A percentile compares a stretch with the other conserved stretches of the same genome.
These are phyloP conservation scores for Nipponacmea schrenckii DNA, from an alignment of 2,888 invertebrate species.

Conservation along the genomic window DNA sequence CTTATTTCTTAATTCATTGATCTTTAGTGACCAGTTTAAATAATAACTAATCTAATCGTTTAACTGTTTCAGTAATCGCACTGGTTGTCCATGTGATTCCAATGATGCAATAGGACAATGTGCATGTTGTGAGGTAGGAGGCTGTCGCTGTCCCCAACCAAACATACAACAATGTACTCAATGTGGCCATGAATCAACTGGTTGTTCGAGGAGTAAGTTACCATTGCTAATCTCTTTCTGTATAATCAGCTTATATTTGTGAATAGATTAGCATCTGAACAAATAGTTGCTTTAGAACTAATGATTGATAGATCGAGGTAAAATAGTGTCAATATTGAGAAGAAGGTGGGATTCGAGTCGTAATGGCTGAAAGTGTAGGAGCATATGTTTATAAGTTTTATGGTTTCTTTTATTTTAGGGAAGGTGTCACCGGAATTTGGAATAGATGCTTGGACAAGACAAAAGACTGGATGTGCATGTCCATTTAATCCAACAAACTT, in stretches of 20 bases:
- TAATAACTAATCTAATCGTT: too few relatives aligned
- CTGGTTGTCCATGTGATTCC: conserved; percentile 34
- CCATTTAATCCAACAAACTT: conserved; percentile 23
- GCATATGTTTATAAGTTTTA: too few relatives aligned
- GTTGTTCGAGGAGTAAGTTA: conserved; percentile 23
- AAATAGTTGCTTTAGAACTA: too few relatives aligned
- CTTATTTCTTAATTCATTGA: too few relatives aligned
- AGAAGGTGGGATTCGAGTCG: too few relatives aligned
- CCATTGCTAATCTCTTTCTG: background rate
- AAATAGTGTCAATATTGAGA: too few relatives aligned
- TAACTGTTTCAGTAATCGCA: conserved; percentile 18
- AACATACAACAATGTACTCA: conserved; percentile 32
- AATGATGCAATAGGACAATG: conserved; percentile 27
- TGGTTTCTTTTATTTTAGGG: conserved; percentile 1
- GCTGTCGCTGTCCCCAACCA: conserved; percentile 33
- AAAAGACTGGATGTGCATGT: conserved; percentile 33
- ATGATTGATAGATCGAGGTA: too few relatives aligned
- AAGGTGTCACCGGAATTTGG: conserved; percentile 24
- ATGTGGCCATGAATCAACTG: conserved; percentile 21
- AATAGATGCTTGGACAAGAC: conserved; percentile 23
- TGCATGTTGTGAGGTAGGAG: conserved; percentile 40
- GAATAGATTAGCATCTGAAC: too few relatives aligned
- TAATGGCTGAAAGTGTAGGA: too few relatives aligned
- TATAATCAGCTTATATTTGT: too few relatives aligned
- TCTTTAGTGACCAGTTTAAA: too few relatives aligned